Conservation (phyloP, 2,888 invertebrate genomes). For the Apodemia zela region DNA sequence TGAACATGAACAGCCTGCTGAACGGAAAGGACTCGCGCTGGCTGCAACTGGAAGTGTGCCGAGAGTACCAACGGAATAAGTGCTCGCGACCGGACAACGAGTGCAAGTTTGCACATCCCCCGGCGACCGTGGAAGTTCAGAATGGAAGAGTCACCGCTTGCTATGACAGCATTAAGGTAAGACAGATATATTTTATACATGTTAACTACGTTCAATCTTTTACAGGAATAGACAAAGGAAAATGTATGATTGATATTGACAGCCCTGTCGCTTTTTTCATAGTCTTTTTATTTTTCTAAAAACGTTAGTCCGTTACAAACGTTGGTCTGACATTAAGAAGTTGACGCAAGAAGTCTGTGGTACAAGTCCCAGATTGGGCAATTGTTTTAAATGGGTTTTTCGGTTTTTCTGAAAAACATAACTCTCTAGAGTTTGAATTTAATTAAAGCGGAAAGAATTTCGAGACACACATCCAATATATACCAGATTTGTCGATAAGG, state of each 20-base stretch:
- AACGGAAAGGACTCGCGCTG: constrained; percentile 99
- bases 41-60: constrained; percentile 99
- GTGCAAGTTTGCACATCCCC: constrained; percentile 99
- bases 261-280: background rate
- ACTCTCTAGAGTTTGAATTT: no score
- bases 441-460: no score
- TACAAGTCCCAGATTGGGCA: no score
- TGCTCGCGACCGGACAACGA: constrained; percentile 99
- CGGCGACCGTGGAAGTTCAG: constrained; percentile 99
- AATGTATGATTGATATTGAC: no score
- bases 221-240: background rate
- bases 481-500: no score
- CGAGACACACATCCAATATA: no score
- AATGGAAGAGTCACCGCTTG: constrained; percentile 99
- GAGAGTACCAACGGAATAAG: constrained; percentile 99
- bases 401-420: no score
- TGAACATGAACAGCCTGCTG: constrained; percentile 97
- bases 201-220: background rate
- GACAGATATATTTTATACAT: constrained; percentile 42
- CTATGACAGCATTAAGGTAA: constrained; percentile 99
- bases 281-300: constrained; percentile 2
- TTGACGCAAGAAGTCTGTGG: no score
- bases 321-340: no score
- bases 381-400: no score
- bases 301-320: no score